A percentile compares a stretch with the other conserved stretches of the same genome.
Conservation (phyloP, 2,113 vertebrate genomes). For the Sardina pilchardus region DNA sequence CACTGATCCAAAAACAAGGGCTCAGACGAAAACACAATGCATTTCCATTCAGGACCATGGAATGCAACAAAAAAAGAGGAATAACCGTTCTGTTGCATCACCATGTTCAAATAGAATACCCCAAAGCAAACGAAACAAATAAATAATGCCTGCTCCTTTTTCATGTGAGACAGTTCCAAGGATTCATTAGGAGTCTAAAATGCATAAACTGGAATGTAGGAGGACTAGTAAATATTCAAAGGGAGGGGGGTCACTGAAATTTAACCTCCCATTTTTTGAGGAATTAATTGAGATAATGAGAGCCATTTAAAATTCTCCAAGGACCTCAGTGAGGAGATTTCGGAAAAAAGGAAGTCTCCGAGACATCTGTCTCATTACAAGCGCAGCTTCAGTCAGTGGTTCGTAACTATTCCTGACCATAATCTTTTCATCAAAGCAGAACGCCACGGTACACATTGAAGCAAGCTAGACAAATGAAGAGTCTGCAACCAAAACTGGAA, state of each 20-base stretch:
- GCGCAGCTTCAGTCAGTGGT: neutral
- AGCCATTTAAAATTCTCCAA: constrained; percentile 37
- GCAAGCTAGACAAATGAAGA: neutral
- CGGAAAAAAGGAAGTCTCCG: constrained; percentile 17
- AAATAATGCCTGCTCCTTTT: neutral
- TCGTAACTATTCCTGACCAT: neutral
- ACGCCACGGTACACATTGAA: neutral
- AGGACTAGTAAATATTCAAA: constrained; percentile 35
- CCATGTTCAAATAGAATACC: neutral
- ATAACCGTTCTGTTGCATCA: neutral
- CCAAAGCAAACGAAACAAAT: constrained; percentile 7
- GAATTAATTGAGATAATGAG: constrained; percentile 44
- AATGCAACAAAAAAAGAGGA: neutral
- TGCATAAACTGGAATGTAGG: constrained; percentile 30
- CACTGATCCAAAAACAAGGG: neutral
- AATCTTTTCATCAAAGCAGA: neutral
- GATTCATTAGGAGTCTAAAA: constrained; percentile 23
- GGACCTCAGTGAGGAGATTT: constrained; percentile 28
- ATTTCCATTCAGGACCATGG: neutral
- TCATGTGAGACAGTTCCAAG: constrained; percentile 15
- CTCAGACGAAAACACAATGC: neutral
- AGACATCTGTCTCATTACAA: constrained; percentile 37
- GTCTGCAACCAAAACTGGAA: neutral
- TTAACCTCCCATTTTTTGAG: constrained; percentile 40
- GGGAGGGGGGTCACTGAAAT: constrained; percentile 25